Base-by-base conservation (phyloP, 1,140 invertebrate species). In the Drosophila pandora region DNA sequence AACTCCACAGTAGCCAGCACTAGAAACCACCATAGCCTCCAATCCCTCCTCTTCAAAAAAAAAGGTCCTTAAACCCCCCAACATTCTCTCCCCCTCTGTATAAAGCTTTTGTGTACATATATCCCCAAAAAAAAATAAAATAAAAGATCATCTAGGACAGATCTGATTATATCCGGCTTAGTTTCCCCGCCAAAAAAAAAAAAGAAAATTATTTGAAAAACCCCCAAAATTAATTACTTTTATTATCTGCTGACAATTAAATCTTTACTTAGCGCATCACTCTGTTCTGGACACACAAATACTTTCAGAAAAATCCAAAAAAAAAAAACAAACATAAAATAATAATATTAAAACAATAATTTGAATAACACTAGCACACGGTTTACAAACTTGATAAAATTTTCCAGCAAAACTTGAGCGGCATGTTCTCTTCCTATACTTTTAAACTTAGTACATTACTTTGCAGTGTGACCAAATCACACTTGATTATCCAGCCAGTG, bases 371-470 rank as follows among this genome's bases (percentile, higher is more conserved):
- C 50, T 48, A 50, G 62, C 48, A 70, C 67, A 72, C 58, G 76
- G 56, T 45, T 57, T 57, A 37, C 39, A 37, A 37, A 73, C 41
- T 61, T 28, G 28, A 65, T 67, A 25, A 65, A 72, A 50, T 56
- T 47, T 73, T 79, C 34, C 76, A 78, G 76, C 76, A 78, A 73
- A 61, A 65, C 68, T 69, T 48, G 43, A 49, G 65, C 65, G 65
- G 65, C 65, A 69, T 69, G 65, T 69, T 69, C 43, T 69, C 43
- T 69, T 68, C 25, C 69, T 48, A 10, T 67, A 54, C 39, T 54
- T 37, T 32, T 21, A 23, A 60, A 12, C 50, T 53, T 41, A 22
- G 0, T 43, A 21, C 22, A 13, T 75, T 39, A 25, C 34, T 30
- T 23, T 22, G 64, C 69, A 75, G 76, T 79, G 76, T 79, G 76